Evolutionary conservation across 2,888 invertebrate species (phyloP), one percentile per base, ranked within the genome.

Genomic region (Leptothorax acervorum): DNA sequence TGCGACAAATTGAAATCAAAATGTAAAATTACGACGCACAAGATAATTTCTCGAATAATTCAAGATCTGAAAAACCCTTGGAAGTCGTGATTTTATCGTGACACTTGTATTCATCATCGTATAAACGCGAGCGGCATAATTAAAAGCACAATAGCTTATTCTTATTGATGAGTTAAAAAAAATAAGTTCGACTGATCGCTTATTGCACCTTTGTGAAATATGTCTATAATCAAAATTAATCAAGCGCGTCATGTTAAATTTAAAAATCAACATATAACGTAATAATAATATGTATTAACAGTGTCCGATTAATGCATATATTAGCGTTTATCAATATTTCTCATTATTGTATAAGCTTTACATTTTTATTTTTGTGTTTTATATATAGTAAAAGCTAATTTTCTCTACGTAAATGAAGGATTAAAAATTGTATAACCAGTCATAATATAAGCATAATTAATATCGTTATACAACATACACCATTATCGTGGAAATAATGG

Each of bases 391-490:
- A 39, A 28, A 53, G 39, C 23, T 65, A 76, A 76, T 76, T 65
- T 66, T 53, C 51, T 12, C 66, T 76, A 18, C 45, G 23, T 35
- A 71, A 45, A 57, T 57, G 45, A 57, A 45, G 12, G 12, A 71
- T 35, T 68, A 76, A 63, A 79, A 71, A 57, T 79, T 57, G 23
- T 23, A 45, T 79, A 35, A 71, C 45, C 18, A 53, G 11, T 23
- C n/a, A n/a, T 70, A 78, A 78, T 78, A 31, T 9, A n/a, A 71
- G 11, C 45, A 12, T 79, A 79, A 70, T 65, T 78, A 78, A 70
- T 31, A 45, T 70, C 39, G 23, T 45, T 57, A 63, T 63, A 45
- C 28, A 55, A 31, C 78, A 31, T 39, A 18, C n/a, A 45, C n/a
- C 45, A 23, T 71, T 45, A 57, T 42, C 57, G n/a, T 35, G 45